Conservation (phyloP, 2,113 vertebrate genomes). For the Noturus placidus region DNA sequence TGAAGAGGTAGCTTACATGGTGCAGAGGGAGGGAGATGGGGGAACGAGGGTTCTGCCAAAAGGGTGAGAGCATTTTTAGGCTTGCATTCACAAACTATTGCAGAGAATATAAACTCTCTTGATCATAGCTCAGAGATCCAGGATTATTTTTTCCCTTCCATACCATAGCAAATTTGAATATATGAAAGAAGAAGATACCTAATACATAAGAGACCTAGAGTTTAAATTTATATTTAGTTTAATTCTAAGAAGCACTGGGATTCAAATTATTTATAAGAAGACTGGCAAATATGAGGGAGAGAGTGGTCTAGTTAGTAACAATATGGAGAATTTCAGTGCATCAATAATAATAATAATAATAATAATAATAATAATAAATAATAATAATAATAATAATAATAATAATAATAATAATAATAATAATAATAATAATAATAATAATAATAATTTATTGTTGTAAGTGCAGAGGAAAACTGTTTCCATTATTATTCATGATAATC, state of each 20-base stretch:
- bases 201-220: not conserved
- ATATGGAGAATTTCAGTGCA: not conserved
- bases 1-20: not conserved
- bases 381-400: too few relatives aligned
- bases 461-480: not conserved
- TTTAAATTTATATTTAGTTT: not conserved
- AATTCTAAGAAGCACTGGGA: too few relatives aligned
- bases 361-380: not conserved
- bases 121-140: not conserved
- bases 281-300: not conserved
- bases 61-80: constrained; percentile 16
- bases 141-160: not conserved
- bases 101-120: not conserved
- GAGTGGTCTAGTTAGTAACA: not conserved
- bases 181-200: not conserved
- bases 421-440: not conserved
- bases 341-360: not conserved
- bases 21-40: not conserved
- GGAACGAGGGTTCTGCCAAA: not conserved
- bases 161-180: not conserved
- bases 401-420: too few relatives aligned
- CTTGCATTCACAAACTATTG: constrained; percentile 1
- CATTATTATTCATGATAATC: not conserved
- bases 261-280: not conserved
- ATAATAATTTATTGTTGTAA: not conserved